Conservation (phyloP, 2,797 vertebrate species). For the Rhadinocentrus ornatus region DNA sequence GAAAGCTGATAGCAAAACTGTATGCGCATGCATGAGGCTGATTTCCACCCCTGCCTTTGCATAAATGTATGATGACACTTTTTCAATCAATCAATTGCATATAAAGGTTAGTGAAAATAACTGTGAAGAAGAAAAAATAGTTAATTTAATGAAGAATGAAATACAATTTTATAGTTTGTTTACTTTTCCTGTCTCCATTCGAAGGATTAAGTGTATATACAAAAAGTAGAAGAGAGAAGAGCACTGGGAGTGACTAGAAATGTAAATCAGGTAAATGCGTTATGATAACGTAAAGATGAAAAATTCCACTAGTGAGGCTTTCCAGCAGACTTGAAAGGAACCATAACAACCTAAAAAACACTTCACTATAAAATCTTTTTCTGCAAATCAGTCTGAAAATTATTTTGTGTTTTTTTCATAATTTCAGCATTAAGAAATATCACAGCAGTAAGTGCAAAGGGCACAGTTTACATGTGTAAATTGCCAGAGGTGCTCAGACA, state of each 20-base stretch:
- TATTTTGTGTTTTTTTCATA: background rate
- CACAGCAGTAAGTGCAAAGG: background rate
- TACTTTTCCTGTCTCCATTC: background rate
- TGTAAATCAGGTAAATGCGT: background rate
- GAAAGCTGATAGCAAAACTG: background rate
- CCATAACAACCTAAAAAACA: too few relatives aligned
- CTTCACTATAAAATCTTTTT: too few relatives aligned
- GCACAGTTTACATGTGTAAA: background rate
- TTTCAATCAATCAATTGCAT: background rate
- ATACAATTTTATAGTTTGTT: background rate
- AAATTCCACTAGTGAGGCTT: background rate
- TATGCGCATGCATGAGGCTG: background rate
- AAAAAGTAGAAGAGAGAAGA: background rate
- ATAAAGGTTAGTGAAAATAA: background rate
- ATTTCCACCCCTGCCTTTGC: background rate
- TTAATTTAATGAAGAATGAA: background rate
- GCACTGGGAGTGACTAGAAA: background rate
- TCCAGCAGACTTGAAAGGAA: background rate
- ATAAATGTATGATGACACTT: background rate
- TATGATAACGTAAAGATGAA: background rate
- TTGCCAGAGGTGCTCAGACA: background rate
- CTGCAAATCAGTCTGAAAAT: background rate
- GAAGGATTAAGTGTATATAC: background rate
- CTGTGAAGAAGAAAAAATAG: too few relatives aligned
- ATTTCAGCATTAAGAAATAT: background rate